Conservation (phyloP, 1,140 invertebrate genomes). For the Mizuhopecten yessoensis region DNA sequence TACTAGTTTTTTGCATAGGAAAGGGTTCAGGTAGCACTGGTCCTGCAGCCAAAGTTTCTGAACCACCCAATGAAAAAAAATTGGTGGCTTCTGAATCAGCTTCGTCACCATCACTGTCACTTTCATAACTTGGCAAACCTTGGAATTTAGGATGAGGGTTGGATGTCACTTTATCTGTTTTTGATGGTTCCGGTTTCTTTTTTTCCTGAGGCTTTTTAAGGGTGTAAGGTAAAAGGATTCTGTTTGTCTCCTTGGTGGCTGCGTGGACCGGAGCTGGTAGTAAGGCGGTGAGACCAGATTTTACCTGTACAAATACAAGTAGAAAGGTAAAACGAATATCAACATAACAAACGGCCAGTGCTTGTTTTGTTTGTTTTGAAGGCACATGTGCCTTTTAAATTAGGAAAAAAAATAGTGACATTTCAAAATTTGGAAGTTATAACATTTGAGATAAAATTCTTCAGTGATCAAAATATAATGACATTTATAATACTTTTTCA, state of each 20-base stretch:
- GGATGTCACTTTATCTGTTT: background rate
- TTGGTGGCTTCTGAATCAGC: slow-evolving; percentile 57
- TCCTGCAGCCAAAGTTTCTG: slow-evolving; percentile 27
- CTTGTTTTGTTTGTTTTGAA: too few species aligned
- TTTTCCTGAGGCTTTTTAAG: slow-evolving; percentile 64
- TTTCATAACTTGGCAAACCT: slow-evolving; percentile 46
- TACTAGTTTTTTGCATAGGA: slow-evolving; percentile 45
- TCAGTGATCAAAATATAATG: too few species aligned
- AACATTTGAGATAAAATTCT: too few species aligned
- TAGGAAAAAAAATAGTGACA: too few species aligned
- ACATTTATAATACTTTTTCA: too few species aligned
- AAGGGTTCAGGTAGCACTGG: slow-evolving; percentile 18
- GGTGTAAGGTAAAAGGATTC: slow-evolving; percentile 72
- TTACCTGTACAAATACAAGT: background rate
- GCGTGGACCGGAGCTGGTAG: slow-evolving; percentile 72
- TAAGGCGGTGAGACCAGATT: slow-evolving; percentile 69
- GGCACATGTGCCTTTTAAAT: too few species aligned
- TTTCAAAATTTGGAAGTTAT: too few species aligned
- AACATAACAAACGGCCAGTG: too few species aligned
- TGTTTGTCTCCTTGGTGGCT: slow-evolving; percentile 71
- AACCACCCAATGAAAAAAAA: slow-evolving; percentile 67
- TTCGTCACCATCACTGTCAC: slow-evolving; percentile 75
- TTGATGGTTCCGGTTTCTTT: background rate
- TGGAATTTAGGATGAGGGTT: background rate
- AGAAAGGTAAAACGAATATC: too few species aligned